phyloP scores from a whole-genome alignment of 2,113 vertebrate genomes.

The Piaya cayana region DNA sequence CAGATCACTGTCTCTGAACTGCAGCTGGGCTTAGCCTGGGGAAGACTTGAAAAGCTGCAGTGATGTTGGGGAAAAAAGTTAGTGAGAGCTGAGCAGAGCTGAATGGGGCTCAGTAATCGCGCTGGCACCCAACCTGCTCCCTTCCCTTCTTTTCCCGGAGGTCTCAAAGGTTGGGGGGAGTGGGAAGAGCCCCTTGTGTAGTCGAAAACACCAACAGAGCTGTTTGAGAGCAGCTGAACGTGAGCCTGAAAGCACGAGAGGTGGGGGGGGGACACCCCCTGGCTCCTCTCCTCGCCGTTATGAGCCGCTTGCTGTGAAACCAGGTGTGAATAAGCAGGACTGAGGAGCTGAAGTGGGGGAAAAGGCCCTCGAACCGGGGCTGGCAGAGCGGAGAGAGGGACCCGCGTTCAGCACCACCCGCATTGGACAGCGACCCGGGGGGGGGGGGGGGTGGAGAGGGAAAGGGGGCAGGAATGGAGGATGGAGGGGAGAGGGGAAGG shows the following conservation, averaged over 20 bases:
- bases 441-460: too few relatives aligned
- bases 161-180: not conserved
- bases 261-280: rapidly evolving
- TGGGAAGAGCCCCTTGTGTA: not conserved
- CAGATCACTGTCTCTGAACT: not conserved
- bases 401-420: too few relatives aligned
- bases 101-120: rapidly evolving
- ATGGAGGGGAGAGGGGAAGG: too few relatives aligned
- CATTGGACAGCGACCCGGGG: too few relatives aligned
- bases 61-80: not conserved
- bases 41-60: not conserved
- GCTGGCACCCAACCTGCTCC: not conserved
- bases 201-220: rapidly evolving
- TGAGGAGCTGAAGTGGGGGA: rapidly evolving
- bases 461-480: too few relatives aligned
- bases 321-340: rapidly evolving
- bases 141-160: not conserved
- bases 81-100: not conserved
- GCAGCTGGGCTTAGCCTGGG: not conserved
- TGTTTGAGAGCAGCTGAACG: not conserved
- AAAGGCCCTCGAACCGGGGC: rapidly evolving
- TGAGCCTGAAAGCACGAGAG: rapidly evolving
- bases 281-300: too few relatives aligned
- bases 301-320: rapidly evolving
- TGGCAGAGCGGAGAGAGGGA: too few relatives aligned